Percentiles rank a stretch among this genome's conserved stretches.
These are phyloP conservation scores for Mirounga angustirostris DNA, from an alignment of 2,113 vertebrate species.

Conservation along the genomic window DNA sequence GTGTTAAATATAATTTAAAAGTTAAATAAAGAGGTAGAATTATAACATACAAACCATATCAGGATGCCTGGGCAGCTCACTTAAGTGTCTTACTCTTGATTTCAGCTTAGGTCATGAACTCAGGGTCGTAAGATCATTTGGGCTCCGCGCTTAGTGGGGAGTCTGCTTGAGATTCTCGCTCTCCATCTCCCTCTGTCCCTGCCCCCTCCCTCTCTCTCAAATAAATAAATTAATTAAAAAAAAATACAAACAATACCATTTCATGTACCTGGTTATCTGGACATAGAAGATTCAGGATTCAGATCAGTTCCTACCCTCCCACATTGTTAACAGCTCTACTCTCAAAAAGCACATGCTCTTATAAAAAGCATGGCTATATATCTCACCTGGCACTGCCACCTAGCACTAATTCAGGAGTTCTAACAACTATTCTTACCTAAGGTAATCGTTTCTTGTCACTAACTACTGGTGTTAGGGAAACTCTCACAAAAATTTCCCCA, in stretches of 20 bases:
- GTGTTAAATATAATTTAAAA: constrained; percentile 7
- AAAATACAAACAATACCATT: background rate
- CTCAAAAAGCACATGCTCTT: background rate
- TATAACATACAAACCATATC: background rate
- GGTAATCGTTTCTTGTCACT: constrained; percentile 27
- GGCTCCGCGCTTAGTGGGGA: background rate
- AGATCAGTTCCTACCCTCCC: background rate
- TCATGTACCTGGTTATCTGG: background rate
- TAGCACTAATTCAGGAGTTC: background rate
- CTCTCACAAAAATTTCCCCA: background rate
- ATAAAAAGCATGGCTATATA: background rate
- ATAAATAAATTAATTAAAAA: background rate
- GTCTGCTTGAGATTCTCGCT: background rate
- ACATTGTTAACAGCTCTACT: background rate
- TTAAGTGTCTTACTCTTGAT: background rate
- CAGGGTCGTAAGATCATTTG: background rate
- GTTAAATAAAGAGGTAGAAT: background rate
- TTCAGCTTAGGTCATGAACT: background rate
- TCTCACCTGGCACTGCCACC: background rate
- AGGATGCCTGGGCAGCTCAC: background rate
- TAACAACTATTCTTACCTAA: constrained; percentile 16
- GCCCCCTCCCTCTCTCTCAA: background rate
- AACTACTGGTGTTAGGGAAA: background rate
- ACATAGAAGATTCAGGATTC: background rate
- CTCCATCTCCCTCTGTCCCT: background rate